Percentiles rank a stretch among this genome's conserved stretches.
phyloP scores from a whole-genome alignment of 2,797 vertebrate genomes.

The Oreochromis grahami region DNA sequence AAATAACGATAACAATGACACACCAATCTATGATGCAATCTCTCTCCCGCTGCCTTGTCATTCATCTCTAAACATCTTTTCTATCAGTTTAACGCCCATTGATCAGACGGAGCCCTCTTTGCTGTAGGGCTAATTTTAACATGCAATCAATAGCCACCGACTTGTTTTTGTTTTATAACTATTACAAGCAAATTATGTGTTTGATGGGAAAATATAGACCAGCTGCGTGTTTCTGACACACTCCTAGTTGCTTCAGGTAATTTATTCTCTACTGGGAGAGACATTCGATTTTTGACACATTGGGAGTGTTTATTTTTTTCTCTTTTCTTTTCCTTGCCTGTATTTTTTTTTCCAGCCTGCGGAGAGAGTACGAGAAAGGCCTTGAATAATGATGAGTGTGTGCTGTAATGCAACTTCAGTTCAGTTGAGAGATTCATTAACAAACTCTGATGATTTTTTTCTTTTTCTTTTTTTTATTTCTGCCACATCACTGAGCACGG shows the following conservation, averaged over 20 bases:
- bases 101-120: constrained; percentile 17
- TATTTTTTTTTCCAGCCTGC: constrained; percentile 10
- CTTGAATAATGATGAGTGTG: constrained; percentile 48
- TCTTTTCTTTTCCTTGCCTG: constrained; percentile 8
- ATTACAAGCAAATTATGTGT: constrained; percentile 33
- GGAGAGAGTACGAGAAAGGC: constrained; percentile 8
- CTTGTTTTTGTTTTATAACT: constrained; percentile 14
- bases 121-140: constrained; percentile 52
- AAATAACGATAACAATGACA: not conserved
- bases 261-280: constrained; percentile 31
- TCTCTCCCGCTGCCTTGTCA: constrained; percentile 1
- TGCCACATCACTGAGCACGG: constrained; percentile 24
- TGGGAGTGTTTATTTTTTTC: constrained; percentile 12
- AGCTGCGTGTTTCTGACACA: constrained; percentile 21
- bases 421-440: constrained; percentile 51
- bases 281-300: constrained; percentile 44
- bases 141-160: constrained; percentile 47
- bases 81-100: constrained; percentile 30
- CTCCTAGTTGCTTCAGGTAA: constrained; percentile 39
- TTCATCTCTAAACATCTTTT: constrained; percentile 25
- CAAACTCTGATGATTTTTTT: constrained; percentile 15
- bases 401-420: constrained; percentile 34
- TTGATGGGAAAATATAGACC: constrained; percentile 26
- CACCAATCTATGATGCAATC: not conserved
- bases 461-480: not conserved